Evolutionary conservation across 2,113 vertebrate genomes (phyloP).

Genomic region (Cyprinodon variegatus): DNA sequence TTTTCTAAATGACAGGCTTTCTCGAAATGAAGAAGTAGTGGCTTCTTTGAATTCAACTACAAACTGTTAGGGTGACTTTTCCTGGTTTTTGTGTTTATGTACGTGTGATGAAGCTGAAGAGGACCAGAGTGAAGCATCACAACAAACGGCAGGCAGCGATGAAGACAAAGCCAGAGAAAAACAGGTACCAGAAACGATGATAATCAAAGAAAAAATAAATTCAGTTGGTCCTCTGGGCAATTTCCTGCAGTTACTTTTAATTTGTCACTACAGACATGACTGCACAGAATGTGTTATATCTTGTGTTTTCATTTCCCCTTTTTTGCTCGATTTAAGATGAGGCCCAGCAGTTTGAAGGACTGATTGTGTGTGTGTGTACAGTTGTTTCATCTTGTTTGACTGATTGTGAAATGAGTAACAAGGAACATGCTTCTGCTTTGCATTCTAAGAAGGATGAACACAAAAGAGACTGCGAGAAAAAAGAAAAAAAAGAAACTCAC

Average conservation of each 20-base stretch:
- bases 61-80: not conserved
- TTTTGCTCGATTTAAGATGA: constrained; percentile 50
- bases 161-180: constrained; percentile 33
- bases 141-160: constrained; percentile 36
- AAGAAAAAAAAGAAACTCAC: not conserved
- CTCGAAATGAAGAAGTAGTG: not conserved
- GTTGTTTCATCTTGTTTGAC: constrained; percentile 33
- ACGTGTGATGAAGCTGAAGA: constrained; percentile 50
- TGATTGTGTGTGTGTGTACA: constrained; percentile 25
- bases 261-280: constrained; percentile 56
- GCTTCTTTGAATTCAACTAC: constrained; percentile 29
- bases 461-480: not conserved
- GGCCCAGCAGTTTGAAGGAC: constrained; percentile 21
- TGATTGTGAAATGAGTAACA: constrained; percentile 57
- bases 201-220: constrained; percentile 7
- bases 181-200: constrained; percentile 48
- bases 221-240: constrained; percentile 37
- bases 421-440: constrained; percentile 35
- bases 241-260: constrained; percentile 65
- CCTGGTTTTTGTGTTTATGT: not conserved
- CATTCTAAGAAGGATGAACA: constrained; percentile 8
- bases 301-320: constrained; percentile 66
- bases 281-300: constrained; percentile 23
- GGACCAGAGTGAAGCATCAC: constrained; percentile 50
- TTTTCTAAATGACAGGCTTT: not conserved